Conservation (phyloP, 2,797 vertebrate species). For the Rachycentron canadum region DNA sequence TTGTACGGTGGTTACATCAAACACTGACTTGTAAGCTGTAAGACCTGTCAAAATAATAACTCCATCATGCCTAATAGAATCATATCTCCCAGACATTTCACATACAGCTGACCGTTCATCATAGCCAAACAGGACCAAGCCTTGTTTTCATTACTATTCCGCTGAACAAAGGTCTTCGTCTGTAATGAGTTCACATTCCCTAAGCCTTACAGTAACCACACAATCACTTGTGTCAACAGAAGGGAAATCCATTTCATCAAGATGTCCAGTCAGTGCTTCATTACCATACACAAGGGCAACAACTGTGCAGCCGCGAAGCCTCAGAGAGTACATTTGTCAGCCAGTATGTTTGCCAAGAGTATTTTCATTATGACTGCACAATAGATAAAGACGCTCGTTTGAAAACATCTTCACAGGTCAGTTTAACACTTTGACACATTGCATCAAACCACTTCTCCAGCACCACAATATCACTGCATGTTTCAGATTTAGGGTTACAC, state of each 20-base stretch:
- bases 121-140: slow-evolving; percentile 55
- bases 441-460: slow-evolving; percentile 30
- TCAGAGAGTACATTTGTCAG: slow-evolving; percentile 33
- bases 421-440: slow-evolving; percentile 30
- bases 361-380: slow-evolving; percentile 46
- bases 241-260: slow-evolving; percentile 81
- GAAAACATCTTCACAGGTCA: slow-evolving; percentile 44
- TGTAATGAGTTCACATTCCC: slow-evolving; percentile 77
- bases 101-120: slow-evolving; percentile 62
- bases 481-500: neutral
- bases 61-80: slow-evolving; percentile 63
- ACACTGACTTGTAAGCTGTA: slow-evolving; percentile 54
- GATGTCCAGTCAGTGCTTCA: slow-evolving; percentile 72
- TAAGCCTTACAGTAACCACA: slow-evolving; percentile 77
- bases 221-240: slow-evolving; percentile 83
- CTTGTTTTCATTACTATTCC: slow-evolving; percentile 61
- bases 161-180: slow-evolving; percentile 71
- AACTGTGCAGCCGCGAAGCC: slow-evolving; percentile 47
- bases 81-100: slow-evolving; percentile 62
- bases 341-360: slow-evolving; percentile 9
- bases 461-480: slow-evolving; percentile 10
- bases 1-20: slow-evolving; percentile 57
- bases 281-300: slow-evolving; percentile 68
- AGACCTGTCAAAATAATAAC: slow-evolving; percentile 59
- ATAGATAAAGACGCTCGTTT: slow-evolving; percentile 52